These are phyloP conservation scores for Anthoscopus minutus DNA, from an alignment of 2,113 vertebrate genomes.

Conservation along the genomic window DNA sequence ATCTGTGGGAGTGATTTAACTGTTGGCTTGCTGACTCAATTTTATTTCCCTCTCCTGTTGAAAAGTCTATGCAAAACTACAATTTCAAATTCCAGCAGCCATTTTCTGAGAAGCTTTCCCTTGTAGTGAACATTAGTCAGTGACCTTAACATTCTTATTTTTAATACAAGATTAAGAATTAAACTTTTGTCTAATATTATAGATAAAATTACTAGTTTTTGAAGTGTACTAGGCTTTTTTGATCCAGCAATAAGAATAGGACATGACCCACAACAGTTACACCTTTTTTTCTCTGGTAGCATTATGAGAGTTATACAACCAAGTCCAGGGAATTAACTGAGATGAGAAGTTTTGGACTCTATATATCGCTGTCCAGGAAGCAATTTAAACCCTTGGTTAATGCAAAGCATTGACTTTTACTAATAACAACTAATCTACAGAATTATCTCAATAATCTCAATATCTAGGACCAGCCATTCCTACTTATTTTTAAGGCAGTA, in stretches of 20 bases:
- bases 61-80: neutral
- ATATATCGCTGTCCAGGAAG: neutral
- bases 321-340: neutral
- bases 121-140: neutral
- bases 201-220: neutral
- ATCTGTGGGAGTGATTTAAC: neutral
- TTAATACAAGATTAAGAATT: neutral
- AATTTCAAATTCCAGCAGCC: neutral
- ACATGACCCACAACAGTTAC: neutral
- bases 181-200: neutral
- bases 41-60: neutral
- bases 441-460: neutral
- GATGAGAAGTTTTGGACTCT: neutral
- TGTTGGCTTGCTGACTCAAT: neutral
- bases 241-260: neutral
- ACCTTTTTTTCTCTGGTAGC: neutral
- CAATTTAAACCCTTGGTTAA: neutral
- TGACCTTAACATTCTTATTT: neutral
- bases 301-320: neutral
- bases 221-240: neutral
- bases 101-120: neutral
- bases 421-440: neutral
- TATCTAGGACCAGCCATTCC: neutral
- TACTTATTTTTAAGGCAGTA: neutral
- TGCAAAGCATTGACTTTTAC: neutral